Evolutionary conservation across 2,113 vertebrate genomes (phyloP), one percentile per base, ranked within the genome.

Genomic region (Bufo bufo): DNA sequence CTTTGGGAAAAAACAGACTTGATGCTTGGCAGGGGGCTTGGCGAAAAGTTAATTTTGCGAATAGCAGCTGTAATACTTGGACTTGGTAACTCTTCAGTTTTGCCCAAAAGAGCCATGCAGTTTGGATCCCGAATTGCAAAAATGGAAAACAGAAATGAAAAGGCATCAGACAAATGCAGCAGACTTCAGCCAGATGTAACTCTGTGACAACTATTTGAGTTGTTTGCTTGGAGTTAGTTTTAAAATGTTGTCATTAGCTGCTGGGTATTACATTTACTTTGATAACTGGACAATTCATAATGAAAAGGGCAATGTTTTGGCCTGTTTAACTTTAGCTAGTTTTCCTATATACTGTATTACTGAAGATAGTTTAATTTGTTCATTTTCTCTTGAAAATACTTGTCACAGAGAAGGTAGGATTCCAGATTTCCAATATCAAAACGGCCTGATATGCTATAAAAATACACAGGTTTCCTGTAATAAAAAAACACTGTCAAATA

Each of bases 121-220:
- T 99, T 99, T 74, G 98, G 98, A 85, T 98, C 96, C 79, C 95
- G 97, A 86, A 99, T 99, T 82, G 97, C 97, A 86, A 99, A 99
- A 91, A 93, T 99, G 90, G 98, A 99, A 92, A 94, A 95, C 90
- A 91, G 71, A 52, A 92, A 50, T 0, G 98, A 99, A 90, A 99
- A 97, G 87, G 97, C 96, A 2, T 96, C 96, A 1, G 96, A 99
- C 90, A 96, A 93, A 16, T 99, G 97, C 92, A 92, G 77, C 72
- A 95, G 98, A 83, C 96, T 99, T 66, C 91, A 94, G 49, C 77
- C 87, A 0, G 56, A 14, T 54, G 8, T 33, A 8, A 50, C 10
- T n/a, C 56, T 65, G 9, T 83, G 16, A 77, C 6, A 4, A 12
- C 33, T 33, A 33, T 33, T 33, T 33, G 33, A 33, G 33, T 33